Percentiles rank a stretch among this genome's conserved stretches.
These are phyloP conservation scores for Caenorhabditis sinica DNA, from an alignment of 2,888 invertebrate genomes.

Conservation along the genomic window DNA sequence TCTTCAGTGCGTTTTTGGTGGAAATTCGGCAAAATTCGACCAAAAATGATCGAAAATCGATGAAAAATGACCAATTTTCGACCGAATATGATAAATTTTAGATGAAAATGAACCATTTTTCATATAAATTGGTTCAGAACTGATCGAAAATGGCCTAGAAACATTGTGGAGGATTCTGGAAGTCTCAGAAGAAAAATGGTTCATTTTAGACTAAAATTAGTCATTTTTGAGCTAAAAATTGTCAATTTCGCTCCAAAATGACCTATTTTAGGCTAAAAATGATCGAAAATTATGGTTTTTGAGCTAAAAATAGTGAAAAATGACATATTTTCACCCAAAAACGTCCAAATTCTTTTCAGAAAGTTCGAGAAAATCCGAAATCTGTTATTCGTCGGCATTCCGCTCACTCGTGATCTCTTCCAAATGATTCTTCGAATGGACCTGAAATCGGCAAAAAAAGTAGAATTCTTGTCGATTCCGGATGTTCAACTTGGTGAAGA, in stretches of 20 bases:
- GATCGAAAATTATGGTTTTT: too few species aligned
- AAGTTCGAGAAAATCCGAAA: constrained; percentile 31
- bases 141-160: too few species aligned
- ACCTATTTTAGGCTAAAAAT: too few species aligned
- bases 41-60: neutral
- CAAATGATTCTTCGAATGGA: constrained; percentile 17
- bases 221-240: constrained; percentile 9
- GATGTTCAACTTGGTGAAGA: constrained; percentile 2
- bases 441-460: neutral
- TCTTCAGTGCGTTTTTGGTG: neutral
- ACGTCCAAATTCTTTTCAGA: constrained; percentile 20
- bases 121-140: too few species aligned
- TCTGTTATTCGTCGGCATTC: constrained; percentile 11
- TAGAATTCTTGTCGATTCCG: constrained; percentile 22
- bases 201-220: too few species aligned
- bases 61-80: neutral
- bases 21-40: neutral
- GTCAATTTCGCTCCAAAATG: too few species aligned
- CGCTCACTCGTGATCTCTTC: constrained; percentile 25
- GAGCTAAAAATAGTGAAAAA: neutral
- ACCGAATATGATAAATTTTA: neutral
- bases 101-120: neutral
- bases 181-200: too few species aligned
- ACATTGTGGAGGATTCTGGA: too few species aligned
- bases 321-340: neutral